Conservation (phyloP, 2,888 invertebrate species). For the Nyleta sp. region DNA sequence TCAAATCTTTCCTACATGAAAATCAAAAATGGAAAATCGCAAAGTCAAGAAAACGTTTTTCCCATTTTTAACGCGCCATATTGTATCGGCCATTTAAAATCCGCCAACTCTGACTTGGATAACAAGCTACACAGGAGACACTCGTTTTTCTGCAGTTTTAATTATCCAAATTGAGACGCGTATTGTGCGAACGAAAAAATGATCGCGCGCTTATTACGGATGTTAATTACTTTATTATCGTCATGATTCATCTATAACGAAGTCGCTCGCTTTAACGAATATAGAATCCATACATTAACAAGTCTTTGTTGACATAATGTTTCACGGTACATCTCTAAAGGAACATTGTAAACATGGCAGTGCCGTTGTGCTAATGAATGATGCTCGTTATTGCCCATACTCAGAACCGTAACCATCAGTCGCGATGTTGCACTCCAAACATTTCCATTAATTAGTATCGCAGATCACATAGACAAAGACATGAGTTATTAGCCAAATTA, state of each 20-base stretch:
- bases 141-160: background rate
- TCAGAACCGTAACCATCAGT: constrained; percentile 56
- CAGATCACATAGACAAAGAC: constrained; percentile 56
- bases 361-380: constrained; percentile 65
- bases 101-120: too few relatives aligned
- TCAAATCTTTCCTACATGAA: too few relatives aligned
- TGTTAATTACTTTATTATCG: constrained; percentile 54
- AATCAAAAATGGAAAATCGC: too few relatives aligned
- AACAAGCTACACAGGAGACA: too few relatives aligned
- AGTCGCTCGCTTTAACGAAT: constrained; percentile 52
- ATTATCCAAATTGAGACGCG: constrained; percentile 4
- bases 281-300: constrained; percentile 61
- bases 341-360: constrained; percentile 64
- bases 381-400: constrained; percentile 65
- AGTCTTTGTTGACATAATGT: constrained; percentile 64
- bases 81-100: too few relatives aligned
- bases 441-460: constrained; percentile 66
- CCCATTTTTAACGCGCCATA: too few relatives aligned
- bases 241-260: constrained; percentile 39
- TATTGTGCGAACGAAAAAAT: background rate
- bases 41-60: too few relatives aligned
- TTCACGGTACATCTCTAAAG: constrained; percentile 62
- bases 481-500: constrained; percentile 61
- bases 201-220: constrained; percentile 10
- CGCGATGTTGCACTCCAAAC: constrained; percentile 61